These are phyloP conservation scores for Pemphredon lugubris DNA, from an alignment of 2,888 invertebrate species.

Conservation along the genomic window DNA sequence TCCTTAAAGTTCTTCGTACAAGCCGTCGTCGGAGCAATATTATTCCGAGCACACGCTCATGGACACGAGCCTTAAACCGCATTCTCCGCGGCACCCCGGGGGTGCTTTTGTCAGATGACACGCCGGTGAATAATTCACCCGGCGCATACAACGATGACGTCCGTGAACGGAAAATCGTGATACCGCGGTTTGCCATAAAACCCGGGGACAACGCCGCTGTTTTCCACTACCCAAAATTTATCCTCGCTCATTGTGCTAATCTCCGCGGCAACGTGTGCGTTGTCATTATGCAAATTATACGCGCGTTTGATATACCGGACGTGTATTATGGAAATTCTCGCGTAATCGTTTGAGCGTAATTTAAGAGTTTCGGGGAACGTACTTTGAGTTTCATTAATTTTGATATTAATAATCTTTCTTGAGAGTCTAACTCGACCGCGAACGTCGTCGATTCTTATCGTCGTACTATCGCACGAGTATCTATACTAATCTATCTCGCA, in stretches of 20 bases:
- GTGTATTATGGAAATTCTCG: slow-evolving; percentile 6
- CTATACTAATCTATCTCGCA: too few species aligned
- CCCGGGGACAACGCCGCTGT: slow-evolving; percentile 21
- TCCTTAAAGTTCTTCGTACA: slow-evolving; percentile 58
- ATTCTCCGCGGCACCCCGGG: slow-evolving; percentile 55
- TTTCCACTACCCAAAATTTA: slow-evolving; percentile 47
- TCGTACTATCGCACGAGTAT: too few species aligned
- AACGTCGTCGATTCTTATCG: too few species aligned
- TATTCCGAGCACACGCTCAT: slow-evolving; percentile 58
- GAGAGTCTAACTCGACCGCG: too few species aligned
- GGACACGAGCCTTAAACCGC: slow-evolving; percentile 63
- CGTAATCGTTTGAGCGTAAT: background rate
- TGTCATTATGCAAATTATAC: slow-evolving; percentile 15
- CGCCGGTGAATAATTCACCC: slow-evolving; percentile 67
- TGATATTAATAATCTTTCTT: too few species aligned
- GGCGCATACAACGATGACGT: slow-evolving; percentile 54
- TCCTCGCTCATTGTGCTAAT: slow-evolving; percentile 41
- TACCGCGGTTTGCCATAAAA: slow-evolving; percentile 45
- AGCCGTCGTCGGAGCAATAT: slow-evolving; percentile 55
- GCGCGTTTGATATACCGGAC: background rate
- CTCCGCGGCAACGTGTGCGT: slow-evolving; percentile 7
- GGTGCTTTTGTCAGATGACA: slow-evolving; percentile 67
- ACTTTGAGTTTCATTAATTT: too few species aligned
- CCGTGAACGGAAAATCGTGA: slow-evolving; percentile 56
- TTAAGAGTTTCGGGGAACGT: background rate